These are phyloP conservation scores for Cossypha heuglini DNA, from an alignment of 2,797 vertebrate species.

Conservation along the genomic window DNA sequence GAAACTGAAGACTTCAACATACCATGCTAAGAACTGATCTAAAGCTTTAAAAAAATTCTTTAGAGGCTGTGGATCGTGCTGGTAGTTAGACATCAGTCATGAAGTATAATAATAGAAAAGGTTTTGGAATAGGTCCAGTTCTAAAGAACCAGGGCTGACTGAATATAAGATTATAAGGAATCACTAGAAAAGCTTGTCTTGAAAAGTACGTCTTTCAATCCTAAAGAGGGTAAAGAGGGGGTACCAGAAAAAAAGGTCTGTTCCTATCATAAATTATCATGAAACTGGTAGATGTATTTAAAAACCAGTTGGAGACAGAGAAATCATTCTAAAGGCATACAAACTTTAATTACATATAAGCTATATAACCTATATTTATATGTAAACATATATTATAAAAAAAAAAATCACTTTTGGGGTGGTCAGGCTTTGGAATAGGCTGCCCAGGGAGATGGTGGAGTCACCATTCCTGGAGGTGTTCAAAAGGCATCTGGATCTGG, in stretches of 20 bases:
- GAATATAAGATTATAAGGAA: background rate
- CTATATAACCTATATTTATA: background rate
- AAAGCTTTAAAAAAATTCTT: background rate
- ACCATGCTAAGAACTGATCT: background rate
- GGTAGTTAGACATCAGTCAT: background rate
- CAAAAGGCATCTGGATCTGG: background rate
- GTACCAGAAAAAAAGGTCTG: background rate
- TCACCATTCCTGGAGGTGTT: background rate
- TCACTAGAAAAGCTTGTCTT: background rate
- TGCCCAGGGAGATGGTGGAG: background rate
- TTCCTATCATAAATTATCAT: background rate
- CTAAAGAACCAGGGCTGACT: background rate
- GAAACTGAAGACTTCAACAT: background rate
- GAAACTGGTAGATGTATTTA: background rate
- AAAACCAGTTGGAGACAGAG: background rate
- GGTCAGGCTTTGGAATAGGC: background rate
- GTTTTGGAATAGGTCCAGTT: background rate
- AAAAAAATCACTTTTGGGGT: fast-evolving
- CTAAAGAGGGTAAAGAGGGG: fast-evolving
- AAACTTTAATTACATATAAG: background rate
- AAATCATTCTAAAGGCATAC: background rate
- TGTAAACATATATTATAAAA: background rate
- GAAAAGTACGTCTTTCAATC: background rate
- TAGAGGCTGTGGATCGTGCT: background rate
- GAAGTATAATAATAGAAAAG: background rate